Evolutionary conservation across 2,888 invertebrate species (phyloP).

Genomic region (Andrena camellia): DNA sequence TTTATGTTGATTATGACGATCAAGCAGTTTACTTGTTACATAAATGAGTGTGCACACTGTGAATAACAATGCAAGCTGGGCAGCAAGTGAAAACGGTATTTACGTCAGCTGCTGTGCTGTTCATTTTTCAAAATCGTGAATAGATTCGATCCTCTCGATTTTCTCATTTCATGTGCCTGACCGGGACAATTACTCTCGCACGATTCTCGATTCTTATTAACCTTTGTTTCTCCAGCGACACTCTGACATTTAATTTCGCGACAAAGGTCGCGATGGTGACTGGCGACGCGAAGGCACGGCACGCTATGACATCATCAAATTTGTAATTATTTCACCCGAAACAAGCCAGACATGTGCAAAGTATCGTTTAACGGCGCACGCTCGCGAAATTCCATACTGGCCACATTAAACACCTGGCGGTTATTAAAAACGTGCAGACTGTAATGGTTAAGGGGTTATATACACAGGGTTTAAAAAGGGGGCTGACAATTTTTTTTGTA

Average conservation of each 20-base stretch:
- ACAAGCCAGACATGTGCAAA: conserved; percentile 38
- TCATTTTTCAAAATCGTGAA: background rate
- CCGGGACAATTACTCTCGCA: conserved; percentile 13
- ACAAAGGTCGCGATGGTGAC: conserved; percentile 38
- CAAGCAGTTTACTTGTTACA: too few relatives aligned
- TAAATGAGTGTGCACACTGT: too few relatives aligned
- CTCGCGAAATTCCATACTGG: conserved; percentile 23
- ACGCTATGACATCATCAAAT: conserved; percentile 16
- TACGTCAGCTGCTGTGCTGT: background rate
- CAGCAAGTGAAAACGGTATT: too few relatives aligned
- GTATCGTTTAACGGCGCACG: conserved; percentile 14
- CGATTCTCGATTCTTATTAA: conserved; percentile 27
- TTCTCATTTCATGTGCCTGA: too few relatives aligned
- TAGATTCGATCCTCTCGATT: background rate
- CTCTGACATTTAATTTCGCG: conserved; percentile 43
- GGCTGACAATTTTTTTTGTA: background rate
- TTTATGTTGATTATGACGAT: too few relatives aligned
- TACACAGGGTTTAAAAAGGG: background rate
- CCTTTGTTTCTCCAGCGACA: conserved; percentile 26
- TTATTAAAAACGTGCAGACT: background rate
- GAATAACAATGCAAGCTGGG: too few relatives aligned
- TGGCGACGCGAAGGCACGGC: background rate
- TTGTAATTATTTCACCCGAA: conserved; percentile 22
- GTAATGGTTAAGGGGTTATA: background rate
- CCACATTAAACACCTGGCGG: background rate